Percentiles rank a stretch among this genome's conserved stretches.
phyloP scores from a whole-genome alignment of 2,113 vertebrate species.

The Oreochromis tanganicae region DNA sequence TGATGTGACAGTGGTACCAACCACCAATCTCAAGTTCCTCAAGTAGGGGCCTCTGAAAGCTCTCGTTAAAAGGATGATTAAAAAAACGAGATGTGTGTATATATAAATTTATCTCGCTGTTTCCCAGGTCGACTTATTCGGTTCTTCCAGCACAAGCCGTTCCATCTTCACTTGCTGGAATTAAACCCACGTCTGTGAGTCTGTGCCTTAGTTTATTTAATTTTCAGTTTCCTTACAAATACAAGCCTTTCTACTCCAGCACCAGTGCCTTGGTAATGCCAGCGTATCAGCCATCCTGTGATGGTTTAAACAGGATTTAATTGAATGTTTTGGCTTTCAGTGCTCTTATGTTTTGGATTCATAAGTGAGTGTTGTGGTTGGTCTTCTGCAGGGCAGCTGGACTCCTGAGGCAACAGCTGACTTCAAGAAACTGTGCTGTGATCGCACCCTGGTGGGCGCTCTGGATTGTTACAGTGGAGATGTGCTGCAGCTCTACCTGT shows the following conservation, averaged over 20 bases:
- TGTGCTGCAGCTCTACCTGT: constrained; percentile 84
- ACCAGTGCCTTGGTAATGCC: neutral
- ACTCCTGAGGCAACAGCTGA: constrained; percentile 68
- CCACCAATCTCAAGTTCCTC: constrained; percentile 80
- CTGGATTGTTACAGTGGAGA: constrained; percentile 79
- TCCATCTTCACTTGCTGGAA: constrained; percentile 80
- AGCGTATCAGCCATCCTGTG: rapidly evolving
- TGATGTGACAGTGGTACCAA: constrained; percentile 69
- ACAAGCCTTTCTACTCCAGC: neutral
- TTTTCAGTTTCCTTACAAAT: neutral
- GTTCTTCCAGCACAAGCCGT: constrained; percentile 89
- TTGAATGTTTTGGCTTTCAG: neutral
- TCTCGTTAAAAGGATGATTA: neutral
- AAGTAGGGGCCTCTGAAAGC: constrained; percentile 73
- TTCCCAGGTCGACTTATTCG: constrained; percentile 80
- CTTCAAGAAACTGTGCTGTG: constrained; percentile 78
- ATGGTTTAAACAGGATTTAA: neutral
- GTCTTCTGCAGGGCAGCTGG: constrained; percentile 76
- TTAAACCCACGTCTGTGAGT: constrained; percentile 76
- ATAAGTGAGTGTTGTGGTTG: neutral
- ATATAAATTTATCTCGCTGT: rapidly evolving
- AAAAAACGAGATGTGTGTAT: neutral
- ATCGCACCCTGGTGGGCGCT: constrained; percentile 79
- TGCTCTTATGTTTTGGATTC: neutral
- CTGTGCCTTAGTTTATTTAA: neutral